Evolutionary conservation across 2,113 vertebrate species (phyloP).

Genomic region (Gorsachius goisagi): DNA sequence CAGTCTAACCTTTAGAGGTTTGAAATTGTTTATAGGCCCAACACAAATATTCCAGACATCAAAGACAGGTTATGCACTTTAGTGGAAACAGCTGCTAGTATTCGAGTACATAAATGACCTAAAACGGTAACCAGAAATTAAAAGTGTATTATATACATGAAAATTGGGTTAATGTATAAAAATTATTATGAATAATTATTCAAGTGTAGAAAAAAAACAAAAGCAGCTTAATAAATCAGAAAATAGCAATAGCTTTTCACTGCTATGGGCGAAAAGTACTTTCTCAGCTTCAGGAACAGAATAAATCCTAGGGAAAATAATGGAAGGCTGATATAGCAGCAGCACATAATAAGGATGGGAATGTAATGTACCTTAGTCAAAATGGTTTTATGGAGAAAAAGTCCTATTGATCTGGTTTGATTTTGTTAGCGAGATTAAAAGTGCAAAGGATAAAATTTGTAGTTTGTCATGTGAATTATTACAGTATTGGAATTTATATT

Average conservation of each 20-base stretch:
- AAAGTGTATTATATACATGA: not conserved
- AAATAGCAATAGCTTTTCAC: not conserved
- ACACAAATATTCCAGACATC: not conserved
- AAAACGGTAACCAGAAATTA: not conserved
- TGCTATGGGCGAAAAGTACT: not conserved
- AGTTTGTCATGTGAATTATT: not conserved
- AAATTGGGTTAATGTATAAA: not conserved
- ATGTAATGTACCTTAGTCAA: not conserved
- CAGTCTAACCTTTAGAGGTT: not conserved
- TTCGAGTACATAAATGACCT: not conserved
- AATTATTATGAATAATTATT: not conserved
- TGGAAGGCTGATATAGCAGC: not conserved
- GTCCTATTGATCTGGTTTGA: not conserved
- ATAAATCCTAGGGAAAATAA: not conserved
- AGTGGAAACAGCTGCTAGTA: not conserved
- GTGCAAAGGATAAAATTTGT: rapidly evolving
- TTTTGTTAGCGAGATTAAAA: not conserved
- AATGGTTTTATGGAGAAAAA: not conserved
- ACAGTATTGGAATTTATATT: not conserved
- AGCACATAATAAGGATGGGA: not conserved
- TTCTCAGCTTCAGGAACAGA: not conserved
- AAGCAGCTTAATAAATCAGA: not conserved
- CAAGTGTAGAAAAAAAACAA: not conserved
- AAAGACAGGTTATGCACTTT: not conserved
- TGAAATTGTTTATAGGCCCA: not conserved